Conservation (phyloP, 2,888 invertebrate genomes). For the Rhyacophila evoluta region DNA sequence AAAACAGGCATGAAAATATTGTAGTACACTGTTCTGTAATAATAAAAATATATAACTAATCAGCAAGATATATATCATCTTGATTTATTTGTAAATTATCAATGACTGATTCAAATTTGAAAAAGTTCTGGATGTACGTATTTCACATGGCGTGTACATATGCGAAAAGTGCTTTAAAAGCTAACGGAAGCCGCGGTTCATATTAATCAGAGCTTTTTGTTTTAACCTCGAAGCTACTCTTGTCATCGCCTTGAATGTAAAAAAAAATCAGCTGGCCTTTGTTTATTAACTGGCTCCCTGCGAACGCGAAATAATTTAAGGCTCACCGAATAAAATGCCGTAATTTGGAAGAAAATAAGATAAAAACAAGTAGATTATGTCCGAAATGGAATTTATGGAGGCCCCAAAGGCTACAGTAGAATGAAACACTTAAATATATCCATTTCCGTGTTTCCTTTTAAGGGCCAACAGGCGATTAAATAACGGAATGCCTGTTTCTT, state of each 20-base stretch:
- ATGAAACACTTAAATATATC: slow-evolving; percentile 43
- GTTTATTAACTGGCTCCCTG: slow-evolving; percentile 40
- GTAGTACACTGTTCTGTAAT: too few species aligned
- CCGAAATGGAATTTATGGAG: slow-evolving; percentile 47
- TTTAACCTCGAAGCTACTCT: slow-evolving; percentile 6
- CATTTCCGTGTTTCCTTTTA: slow-evolving; percentile 30
- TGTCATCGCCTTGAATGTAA: slow-evolving; percentile 1
- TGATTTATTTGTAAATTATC: too few species aligned
- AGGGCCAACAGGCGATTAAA: slow-evolving; percentile 1
- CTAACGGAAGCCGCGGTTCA: background rate
- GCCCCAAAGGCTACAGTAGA: slow-evolving; percentile 28
- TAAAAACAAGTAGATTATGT: slow-evolving; percentile 51
- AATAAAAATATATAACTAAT: too few species aligned
- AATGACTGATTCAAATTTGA: too few species aligned
- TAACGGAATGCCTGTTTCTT: background rate
- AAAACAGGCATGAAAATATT: too few species aligned
- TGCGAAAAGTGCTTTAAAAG: background rate
- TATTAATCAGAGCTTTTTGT: slow-evolving; percentile 14
- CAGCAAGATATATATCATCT: too few species aligned
- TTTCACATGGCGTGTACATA: too few species aligned
- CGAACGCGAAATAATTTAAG: slow-evolving; percentile 48
- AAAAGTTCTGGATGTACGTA: too few species aligned
- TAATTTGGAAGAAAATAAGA: slow-evolving; percentile 51
- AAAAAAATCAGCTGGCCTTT: slow-evolving; percentile 25
- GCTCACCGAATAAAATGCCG: slow-evolving; percentile 47